These are phyloP conservation scores for Avahi laniger DNA, from an alignment of 2,797 vertebrate species.

Conservation along the genomic window DNA sequence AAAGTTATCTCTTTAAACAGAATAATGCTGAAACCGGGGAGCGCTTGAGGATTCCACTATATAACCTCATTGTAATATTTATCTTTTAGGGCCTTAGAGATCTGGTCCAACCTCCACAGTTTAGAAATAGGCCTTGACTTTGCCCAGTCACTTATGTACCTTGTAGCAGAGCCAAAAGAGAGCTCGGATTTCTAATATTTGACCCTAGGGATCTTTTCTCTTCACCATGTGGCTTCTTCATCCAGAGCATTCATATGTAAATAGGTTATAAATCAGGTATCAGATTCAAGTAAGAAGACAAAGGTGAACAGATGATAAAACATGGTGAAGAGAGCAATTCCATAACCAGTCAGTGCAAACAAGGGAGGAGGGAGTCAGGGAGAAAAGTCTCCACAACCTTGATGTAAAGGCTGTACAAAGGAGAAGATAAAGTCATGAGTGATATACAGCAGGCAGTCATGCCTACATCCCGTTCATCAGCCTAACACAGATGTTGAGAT, in stretches of 20 bases:
- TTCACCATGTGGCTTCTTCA: background rate
- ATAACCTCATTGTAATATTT: background rate
- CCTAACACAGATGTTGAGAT: constrained; percentile 20
- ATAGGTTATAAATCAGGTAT: constrained; percentile 35
- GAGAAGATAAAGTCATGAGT: constrained; percentile 37
- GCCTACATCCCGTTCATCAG: background rate
- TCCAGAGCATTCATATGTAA: background rate
- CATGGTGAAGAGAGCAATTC: constrained; percentile 5
- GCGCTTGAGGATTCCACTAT: background rate
- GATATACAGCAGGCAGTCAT: background rate
- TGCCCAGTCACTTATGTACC: background rate
- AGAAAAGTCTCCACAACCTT: constrained; percentile 37
- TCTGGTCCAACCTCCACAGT: background rate
- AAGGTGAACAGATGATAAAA: constrained; percentile 57
- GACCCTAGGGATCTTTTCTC: background rate
- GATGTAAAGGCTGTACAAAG: constrained; percentile 29
- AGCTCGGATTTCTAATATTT: constrained; percentile 5
- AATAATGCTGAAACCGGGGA: background rate
- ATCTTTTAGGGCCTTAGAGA: background rate
- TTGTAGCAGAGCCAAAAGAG: background rate
- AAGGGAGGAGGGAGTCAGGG: background rate
- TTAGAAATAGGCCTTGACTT: background rate
- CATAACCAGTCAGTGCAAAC: constrained; percentile 12
- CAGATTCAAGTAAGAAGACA: constrained; percentile 49
- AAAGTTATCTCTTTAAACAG: background rate